Conservation (phyloP, 1,140 invertebrate genomes). For the Oreohelix idahoensis region DNA sequence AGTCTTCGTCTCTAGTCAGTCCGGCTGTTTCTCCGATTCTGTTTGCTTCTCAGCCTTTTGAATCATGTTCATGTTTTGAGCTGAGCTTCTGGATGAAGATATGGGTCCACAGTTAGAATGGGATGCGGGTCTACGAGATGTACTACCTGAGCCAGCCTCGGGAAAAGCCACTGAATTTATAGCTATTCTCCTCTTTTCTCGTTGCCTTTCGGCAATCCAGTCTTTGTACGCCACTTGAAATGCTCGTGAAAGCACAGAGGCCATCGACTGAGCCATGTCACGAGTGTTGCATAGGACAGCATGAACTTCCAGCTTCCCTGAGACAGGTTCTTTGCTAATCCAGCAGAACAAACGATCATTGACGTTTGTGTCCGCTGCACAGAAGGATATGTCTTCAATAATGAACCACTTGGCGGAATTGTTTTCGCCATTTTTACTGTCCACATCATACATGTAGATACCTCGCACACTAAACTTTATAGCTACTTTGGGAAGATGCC, state of each 20-base stretch:
- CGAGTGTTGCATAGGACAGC: slow-evolving; percentile 60
- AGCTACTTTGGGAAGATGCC: slow-evolving; percentile 48
- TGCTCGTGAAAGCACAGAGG: slow-evolving; percentile 59
- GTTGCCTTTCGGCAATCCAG: slow-evolving; percentile 3
- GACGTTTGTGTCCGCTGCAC: slow-evolving; percentile 49
- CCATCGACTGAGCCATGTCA: slow-evolving; percentile 63
- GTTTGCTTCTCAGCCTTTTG: neutral
- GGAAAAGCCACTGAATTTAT: slow-evolving; percentile 11
- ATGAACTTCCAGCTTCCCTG: slow-evolving; percentile 51
- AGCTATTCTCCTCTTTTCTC: slow-evolving; percentile 8
- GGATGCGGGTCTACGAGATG: neutral
- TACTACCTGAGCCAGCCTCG: neutral
- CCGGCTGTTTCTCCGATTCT: neutral
- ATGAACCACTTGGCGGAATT: slow-evolving; percentile 30
- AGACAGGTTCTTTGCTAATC: slow-evolving; percentile 53
- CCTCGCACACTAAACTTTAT: slow-evolving; percentile 49
- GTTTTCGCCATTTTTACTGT: slow-evolving; percentile 43
- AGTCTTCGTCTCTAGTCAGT: neutral
- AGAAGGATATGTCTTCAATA: slow-evolving; percentile 61
- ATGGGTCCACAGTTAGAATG: neutral
- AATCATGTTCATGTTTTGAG: neutral
- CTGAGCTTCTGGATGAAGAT: neutral
- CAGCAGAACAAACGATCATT: slow-evolving; percentile 65
- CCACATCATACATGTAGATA: slow-evolving; percentile 45
- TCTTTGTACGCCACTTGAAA: slow-evolving; percentile 32